These are phyloP conservation scores for Apotomis turbidana DNA, from an alignment of 2,888 invertebrate species.

Conservation along the genomic window DNA sequence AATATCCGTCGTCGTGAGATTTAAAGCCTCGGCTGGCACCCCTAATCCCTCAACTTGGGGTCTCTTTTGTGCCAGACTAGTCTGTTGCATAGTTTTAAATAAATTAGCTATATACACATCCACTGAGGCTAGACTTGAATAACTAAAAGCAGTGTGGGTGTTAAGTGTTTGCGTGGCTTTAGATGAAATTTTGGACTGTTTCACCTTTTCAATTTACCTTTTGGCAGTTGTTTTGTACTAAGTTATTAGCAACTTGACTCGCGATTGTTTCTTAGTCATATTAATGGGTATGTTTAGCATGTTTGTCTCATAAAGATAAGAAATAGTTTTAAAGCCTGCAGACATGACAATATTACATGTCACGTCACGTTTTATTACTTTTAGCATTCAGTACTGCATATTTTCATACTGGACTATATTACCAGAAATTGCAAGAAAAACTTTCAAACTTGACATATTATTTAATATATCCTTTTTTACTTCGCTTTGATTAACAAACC, in stretches of 20 bases:
- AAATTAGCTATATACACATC: conserved; percentile 39
- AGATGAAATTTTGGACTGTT: conserved; percentile 1
- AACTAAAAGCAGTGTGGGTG: conserved; percentile 26
- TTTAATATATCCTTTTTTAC: conserved; percentile 3
- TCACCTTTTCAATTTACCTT: background rate
- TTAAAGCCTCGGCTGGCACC: conserved; percentile 38
- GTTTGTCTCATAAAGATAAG: too few species aligned
- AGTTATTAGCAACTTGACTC: background rate
- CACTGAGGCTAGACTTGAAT: conserved; percentile 16
- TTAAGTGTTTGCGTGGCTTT: conserved; percentile 15
- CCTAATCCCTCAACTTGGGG: conserved; percentile 42
- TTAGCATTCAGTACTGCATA: background rate
- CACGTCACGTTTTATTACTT: too few species aligned
- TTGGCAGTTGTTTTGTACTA: background rate
- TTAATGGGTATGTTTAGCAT: too few species aligned
- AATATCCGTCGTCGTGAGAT: conserved; percentile 40
- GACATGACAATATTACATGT: too few species aligned
- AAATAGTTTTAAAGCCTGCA: too few species aligned
- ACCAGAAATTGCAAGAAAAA: background rate
- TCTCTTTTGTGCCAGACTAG: conserved; percentile 40
- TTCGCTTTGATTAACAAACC: conserved; percentile 9
- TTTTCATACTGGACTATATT: background rate
- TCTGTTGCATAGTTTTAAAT: conserved; percentile 42
- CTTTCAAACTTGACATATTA: conserved; percentile 8
- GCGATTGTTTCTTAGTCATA: background rate